phyloP scores from a whole-genome alignment of 2,888 invertebrate species.

The Rotaria macrura region DNA sequence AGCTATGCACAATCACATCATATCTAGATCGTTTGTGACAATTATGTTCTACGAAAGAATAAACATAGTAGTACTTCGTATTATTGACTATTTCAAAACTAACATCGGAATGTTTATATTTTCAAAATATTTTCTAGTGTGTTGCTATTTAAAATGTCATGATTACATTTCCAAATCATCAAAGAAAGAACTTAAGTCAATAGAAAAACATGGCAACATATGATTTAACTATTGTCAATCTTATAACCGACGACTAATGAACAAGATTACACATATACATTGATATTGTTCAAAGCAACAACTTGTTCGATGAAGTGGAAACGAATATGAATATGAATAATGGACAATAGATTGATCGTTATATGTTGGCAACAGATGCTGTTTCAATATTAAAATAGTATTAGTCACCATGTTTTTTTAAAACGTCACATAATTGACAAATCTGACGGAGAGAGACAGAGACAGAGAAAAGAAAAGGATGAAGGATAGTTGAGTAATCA shows the following conservation, averaged over 20 bases:
- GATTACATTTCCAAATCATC: background rate
- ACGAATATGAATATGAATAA: background rate
- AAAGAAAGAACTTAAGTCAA: background rate
- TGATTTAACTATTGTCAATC: background rate
- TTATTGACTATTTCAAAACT: background rate
- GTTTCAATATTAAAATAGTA: background rate
- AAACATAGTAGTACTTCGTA: background rate
- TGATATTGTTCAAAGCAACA: background rate
- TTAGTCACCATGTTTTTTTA: background rate
- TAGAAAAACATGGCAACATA: background rate
- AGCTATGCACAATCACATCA: no score
- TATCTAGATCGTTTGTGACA: no score
- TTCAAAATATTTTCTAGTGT: background rate
- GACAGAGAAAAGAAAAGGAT: no score
- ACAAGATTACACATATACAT: background rate
- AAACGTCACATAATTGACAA: no score
- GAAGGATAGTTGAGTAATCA: no score
- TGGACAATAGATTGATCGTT: background rate
- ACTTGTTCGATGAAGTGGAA: background rate
- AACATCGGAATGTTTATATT: no score
- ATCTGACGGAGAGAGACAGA: no score
- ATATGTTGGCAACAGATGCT: background rate
- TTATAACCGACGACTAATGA: background rate
- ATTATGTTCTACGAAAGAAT: no score
- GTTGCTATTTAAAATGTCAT: no score